Evolutionary conservation across 2,888 invertebrate genomes (phyloP).

Genomic region (Ernsta delagoae): DNA sequence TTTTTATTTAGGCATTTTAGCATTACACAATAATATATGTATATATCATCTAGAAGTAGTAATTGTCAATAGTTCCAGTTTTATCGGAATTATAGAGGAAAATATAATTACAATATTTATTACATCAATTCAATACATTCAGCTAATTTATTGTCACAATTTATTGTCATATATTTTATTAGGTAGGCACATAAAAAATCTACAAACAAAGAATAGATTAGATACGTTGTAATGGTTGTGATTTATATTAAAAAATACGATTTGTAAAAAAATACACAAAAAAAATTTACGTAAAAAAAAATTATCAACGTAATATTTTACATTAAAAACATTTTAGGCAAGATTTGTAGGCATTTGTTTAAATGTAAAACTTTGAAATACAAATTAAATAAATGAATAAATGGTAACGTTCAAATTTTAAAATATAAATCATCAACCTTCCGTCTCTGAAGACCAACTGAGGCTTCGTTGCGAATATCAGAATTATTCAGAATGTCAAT

Average conservation of each 20-base stretch:
- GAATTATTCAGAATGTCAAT: slow-evolving; percentile 26
- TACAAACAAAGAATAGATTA: slow-evolving; percentile 13
- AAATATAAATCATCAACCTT: slow-evolving; percentile 20
- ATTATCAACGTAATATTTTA: no score
- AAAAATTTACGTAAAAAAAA: no score
- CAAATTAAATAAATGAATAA: no score
- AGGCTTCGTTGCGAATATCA: slow-evolving; percentile 42
- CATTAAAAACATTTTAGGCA: no score
- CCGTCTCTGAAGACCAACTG: background rate
- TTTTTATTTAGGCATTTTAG: slow-evolving; percentile 72
- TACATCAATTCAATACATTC: slow-evolving; percentile 40
- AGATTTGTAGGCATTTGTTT: no score
- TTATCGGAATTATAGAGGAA: slow-evolving; percentile 46
- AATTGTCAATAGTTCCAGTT: slow-evolving; percentile 50
- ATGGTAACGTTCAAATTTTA: slow-evolving; percentile 13
- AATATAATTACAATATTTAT: slow-evolving; percentile 42
- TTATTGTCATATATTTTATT: slow-evolving; percentile 42
- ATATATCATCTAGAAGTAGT: slow-evolving; percentile 48
- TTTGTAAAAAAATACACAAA: no score
- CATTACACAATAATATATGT: slow-evolving; percentile 55
- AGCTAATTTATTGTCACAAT: slow-evolving; percentile 49
- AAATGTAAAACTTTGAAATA: no score
- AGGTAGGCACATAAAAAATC: slow-evolving; percentile 25
- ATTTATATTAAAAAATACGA: no score
- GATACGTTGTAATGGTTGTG: no score